These are phyloP conservation scores for Rhea americana DNA, from an alignment of 2,113 vertebrate species.

Conservation along the genomic window DNA sequence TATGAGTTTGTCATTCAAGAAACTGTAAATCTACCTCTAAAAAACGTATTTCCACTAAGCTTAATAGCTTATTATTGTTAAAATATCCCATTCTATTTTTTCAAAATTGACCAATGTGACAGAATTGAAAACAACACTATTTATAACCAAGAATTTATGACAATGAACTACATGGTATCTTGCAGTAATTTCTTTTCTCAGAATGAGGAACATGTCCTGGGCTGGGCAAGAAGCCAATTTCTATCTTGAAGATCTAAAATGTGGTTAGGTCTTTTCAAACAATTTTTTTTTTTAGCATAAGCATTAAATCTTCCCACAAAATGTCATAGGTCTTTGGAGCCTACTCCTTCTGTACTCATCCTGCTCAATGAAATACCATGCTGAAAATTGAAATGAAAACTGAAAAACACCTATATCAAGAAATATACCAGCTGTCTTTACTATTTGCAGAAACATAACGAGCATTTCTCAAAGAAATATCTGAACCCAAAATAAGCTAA, in stretches of 20 bases:
- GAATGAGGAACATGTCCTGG: neutral
- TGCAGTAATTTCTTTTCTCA: neutral
- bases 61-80: neutral
- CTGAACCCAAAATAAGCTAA: neutral
- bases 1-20: neutral
- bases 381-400: neutral
- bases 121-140: neutral
- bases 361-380: neutral
- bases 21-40: neutral
- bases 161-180: neutral
- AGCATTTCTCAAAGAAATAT: neutral
- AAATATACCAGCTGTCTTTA: neutral
- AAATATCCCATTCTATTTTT: neutral
- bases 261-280: neutral
- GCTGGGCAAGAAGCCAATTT: neutral
- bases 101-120: rapidly evolving
- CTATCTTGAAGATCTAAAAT: neutral
- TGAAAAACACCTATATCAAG: rapidly evolving
- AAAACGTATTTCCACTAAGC: neutral
- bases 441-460: neutral
- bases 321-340: neutral
- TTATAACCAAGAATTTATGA: neutral
- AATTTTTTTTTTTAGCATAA: neutral
- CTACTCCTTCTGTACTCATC: neutral
- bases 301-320: neutral